A percentile compares a stretch with the other conserved stretches of the same genome.
Conservation (phyloP, 2,113 vertebrate genomes). For the Bolborhynchus lineola region DNA sequence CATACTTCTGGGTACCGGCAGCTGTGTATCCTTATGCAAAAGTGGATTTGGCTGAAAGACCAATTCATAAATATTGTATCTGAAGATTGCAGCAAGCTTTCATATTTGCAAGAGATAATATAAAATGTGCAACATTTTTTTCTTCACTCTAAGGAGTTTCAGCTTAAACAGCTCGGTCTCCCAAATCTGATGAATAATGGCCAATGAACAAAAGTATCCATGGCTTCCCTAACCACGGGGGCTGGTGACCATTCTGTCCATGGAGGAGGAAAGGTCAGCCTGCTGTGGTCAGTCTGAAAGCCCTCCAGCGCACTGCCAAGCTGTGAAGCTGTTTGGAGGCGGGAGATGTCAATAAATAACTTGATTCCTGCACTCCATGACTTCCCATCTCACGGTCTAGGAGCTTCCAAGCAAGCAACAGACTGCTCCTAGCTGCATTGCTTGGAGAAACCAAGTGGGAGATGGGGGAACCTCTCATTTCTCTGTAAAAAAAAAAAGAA, state of each 20-base stretch:
- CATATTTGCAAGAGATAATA: constrained; percentile 48
- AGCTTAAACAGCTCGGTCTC: not conserved
- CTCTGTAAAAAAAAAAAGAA: not conserved
- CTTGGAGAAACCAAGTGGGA: not conserved
- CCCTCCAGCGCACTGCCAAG: not conserved
- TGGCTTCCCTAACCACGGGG: not conserved
- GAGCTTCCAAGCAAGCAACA: not conserved
- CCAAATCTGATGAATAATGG: not conserved
- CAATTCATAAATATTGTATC: constrained; percentile 61
- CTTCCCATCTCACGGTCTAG: not conserved
- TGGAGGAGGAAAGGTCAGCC: not conserved
- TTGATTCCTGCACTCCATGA: not conserved
- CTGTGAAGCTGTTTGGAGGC: not conserved
- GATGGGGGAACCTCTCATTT: not conserved
- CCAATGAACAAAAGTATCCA: not conserved
- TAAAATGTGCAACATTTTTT: constrained; percentile 51
- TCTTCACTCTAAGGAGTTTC: not conserved
- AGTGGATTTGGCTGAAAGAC: constrained; percentile 64
- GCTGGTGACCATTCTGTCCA: not conserved
- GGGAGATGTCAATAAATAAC: not conserved
- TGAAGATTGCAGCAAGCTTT: constrained; percentile 36
- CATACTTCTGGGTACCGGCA: constrained; percentile 46
- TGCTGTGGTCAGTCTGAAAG: not conserved
- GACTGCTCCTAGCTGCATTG: not conserved
- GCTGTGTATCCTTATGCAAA: constrained; percentile 60